phyloP scores from a whole-genome alignment of 30 jellyfish, hydroid and myxozoan species.

The Aurelia sp. region DNA sequence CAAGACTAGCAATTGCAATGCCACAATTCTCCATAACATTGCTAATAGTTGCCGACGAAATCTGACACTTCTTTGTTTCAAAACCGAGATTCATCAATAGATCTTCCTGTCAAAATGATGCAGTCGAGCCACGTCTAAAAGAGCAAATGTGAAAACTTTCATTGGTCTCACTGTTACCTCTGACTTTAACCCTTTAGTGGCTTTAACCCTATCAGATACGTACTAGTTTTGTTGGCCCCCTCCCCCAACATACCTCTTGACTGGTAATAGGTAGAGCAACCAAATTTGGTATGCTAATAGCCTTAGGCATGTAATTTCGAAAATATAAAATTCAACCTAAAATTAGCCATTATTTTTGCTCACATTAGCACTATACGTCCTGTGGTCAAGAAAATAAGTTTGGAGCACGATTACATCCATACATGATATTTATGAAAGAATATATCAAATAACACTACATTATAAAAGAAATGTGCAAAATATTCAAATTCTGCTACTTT shows the following conservation, averaged over 20 bases:
- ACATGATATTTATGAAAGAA: no score
- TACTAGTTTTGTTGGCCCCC: background rate
- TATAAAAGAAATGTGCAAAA: no score
- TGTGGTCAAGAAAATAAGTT: no score
- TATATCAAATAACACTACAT: no score
- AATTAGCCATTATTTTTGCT: no score
- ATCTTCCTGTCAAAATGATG: constrained; percentile 49
- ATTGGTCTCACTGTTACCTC: background rate
- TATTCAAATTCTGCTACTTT: no score
- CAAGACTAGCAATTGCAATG: constrained; percentile 9
- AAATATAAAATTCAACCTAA: no score
- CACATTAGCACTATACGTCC: no score
- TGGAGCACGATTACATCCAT: no score
- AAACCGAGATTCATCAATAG: constrained; percentile 45
- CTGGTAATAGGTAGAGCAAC: no score
- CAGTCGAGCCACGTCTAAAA: constrained; percentile 61
- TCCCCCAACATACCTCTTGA: no score
- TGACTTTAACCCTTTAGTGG: background rate
- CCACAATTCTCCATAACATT: constrained; percentile 26
- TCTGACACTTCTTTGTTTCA: constrained; percentile 37
- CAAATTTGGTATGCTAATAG: constrained; percentile 22
- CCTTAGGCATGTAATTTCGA: no score
- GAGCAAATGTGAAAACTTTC: constrained; percentile 21
- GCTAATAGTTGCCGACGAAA: constrained; percentile 47
- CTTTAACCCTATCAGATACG: background rate